Evolutionary conservation across 2,888 invertebrate species (phyloP).

Genomic region (Amphipyra tragopoginis): DNA sequence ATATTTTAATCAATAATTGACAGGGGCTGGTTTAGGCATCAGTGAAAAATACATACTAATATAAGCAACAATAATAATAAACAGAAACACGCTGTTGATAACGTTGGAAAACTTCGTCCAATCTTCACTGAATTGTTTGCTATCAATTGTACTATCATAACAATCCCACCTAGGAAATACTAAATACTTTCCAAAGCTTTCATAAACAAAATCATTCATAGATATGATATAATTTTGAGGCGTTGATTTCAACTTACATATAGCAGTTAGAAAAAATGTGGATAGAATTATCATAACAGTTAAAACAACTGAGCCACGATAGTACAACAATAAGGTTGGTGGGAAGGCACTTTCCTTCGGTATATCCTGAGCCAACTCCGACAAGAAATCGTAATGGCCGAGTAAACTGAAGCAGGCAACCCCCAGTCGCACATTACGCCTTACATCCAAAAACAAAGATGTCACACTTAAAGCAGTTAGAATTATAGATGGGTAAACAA

Average conservation of each 20-base stretch:
- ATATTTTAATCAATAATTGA: conserved; percentile 30
- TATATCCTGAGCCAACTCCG: conserved; percentile 54
- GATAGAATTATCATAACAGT: conserved; percentile 56
- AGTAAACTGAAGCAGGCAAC: conserved; percentile 65
- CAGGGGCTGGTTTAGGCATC: conserved; percentile 61
- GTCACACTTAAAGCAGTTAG: conserved; percentile 61
- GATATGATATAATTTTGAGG: conserved; percentile 57
- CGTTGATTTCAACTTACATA: conserved; percentile 47
- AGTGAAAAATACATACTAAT: conserved; percentile 57
- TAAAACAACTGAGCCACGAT: conserved; percentile 64
- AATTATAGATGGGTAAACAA: conserved; percentile 66
- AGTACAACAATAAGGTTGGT: conserved; percentile 68
- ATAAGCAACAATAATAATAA: conserved; percentile 56
- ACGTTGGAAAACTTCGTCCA: conserved; percentile 67
- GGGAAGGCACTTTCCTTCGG: conserved; percentile 60
- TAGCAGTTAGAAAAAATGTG: conserved; percentile 56
- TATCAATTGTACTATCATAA: conserved; percentile 18
- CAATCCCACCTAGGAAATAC: conserved; percentile 62
- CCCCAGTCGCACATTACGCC: conserved; percentile 54
- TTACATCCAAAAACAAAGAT: conserved; percentile 63
- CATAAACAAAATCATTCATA: conserved; percentile 58
- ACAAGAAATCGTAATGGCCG: conserved; percentile 63
- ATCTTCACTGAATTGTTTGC: conserved; percentile 33
- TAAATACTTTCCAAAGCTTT: conserved; percentile 48
- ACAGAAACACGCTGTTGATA: conserved; percentile 58